Evolutionary conservation across 2,797 vertebrate species (phyloP), one percentile per base, ranked within the genome.

Genomic region (Brachyalestes nurse): DNA sequence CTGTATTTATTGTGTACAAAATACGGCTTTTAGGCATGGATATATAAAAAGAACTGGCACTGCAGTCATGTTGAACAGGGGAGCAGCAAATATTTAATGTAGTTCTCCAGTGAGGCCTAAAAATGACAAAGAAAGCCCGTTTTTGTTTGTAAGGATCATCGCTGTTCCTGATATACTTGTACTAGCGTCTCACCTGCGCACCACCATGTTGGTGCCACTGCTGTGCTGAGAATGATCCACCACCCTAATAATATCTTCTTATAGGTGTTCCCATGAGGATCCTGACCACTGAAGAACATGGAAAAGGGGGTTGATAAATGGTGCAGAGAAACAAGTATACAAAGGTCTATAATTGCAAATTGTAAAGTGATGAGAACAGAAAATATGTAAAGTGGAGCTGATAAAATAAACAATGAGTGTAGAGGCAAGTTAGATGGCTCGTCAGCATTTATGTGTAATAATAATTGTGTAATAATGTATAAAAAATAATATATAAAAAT

Each of bases 1-100:
- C 95, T 93, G 95, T 93, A 67, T 28, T 62, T 67, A 53, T 77
- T 78, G 42, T 82, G 91, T 95, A 38, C 17, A 64, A 70, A 77
- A 60, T 19, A 16, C 45, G 14, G 2, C 73, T 66, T 55, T 25
- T 19, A 65, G 17, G 25, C 40, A 9, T 40, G 25, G 7, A 34
- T 72, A 38, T 14, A 17, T 51, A 53, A 53, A 17, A 53, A 62
- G 25, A 8, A 51, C 13, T 51, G 2, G 28, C 3, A 53, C 8
- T 53, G 25, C 21, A 8, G 64, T 21, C 51, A n/a, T 49, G 12
- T 49, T 49, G 12, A 49, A 49, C 12, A 2, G 16, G 17, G 7
- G 53, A 55, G 53, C 17, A 4, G 3, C 53, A 55, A 55, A 55
- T 55, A 55, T 7, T 55, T 55, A 55, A 19, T 55, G 53, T n/a